A percentile compares a stretch with the other conserved stretches of the same genome.
phyloP scores from a whole-genome alignment of 2,113 vertebrate species.

The Grus americana region DNA sequence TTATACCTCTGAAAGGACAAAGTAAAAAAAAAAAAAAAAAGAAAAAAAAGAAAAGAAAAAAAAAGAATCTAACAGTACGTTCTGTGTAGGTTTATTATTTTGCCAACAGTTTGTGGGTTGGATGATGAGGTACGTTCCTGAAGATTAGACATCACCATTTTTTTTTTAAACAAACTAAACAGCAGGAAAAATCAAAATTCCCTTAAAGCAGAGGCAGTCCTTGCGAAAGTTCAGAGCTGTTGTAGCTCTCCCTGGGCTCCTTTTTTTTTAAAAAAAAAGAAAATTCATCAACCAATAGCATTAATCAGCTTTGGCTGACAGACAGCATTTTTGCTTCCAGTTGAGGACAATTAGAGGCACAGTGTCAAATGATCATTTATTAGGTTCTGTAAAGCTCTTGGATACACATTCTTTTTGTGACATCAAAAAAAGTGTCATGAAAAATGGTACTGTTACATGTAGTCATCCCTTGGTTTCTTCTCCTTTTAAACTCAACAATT shows the following conservation, averaged over 20 bases:
- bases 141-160: conserved; percentile 72
- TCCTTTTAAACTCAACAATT: background rate
- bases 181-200: conserved; percentile 70
- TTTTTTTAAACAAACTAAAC: conserved; percentile 68
- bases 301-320: conserved; percentile 3
- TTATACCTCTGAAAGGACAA: conserved; percentile 72
- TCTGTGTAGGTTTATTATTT: conserved; percentile 70
- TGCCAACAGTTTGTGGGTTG: conserved; percentile 75
- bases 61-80: conserved; percentile 59
- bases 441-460: background rate
- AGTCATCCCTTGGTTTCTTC: background rate
- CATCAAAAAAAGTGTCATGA: background rate
- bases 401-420: background rate
- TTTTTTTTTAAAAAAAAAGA: background rate
- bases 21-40: background rate
- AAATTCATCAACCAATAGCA: background rate
- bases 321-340: conserved; percentile 6
- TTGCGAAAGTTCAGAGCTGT: conserved; percentile 41
- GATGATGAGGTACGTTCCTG: conserved; percentile 71
- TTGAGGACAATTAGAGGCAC: background rate
- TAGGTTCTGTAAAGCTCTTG: background rate
- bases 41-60: background rate
- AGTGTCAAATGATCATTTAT: conserved; percentile 20
- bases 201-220: conserved; percentile 47
- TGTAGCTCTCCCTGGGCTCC: background rate